Evolutionary conservation across 2,113 vertebrate genomes (phyloP).

Genomic region (Xyrauchen texanus): DNA sequence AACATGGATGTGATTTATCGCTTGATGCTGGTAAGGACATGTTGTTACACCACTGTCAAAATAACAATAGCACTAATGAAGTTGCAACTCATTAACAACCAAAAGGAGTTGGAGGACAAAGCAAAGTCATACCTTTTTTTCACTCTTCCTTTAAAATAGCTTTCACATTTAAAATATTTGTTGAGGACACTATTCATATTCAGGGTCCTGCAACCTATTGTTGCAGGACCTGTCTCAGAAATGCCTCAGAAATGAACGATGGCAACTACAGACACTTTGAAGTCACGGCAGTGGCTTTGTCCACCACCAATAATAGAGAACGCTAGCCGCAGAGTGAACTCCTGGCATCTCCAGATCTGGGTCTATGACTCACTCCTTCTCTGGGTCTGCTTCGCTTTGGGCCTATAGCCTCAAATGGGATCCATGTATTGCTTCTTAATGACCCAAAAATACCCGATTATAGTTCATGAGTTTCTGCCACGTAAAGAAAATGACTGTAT

Average conservation of each 20-base stretch:
- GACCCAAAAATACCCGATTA: neutral
- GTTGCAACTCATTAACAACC: neutral
- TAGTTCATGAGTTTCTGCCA: neutral
- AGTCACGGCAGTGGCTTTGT: slow-evolving; percentile 62
- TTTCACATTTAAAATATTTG: slow-evolving; percentile 15
- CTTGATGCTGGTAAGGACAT: no score
- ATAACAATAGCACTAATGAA: neutral
- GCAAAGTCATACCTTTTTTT: slow-evolving; percentile 35
- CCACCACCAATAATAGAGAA: slow-evolving; percentile 61
- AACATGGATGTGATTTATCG: no score
- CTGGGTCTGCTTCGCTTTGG: neutral
- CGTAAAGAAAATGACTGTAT: neutral
- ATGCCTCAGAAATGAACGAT: slow-evolving; percentile 55
- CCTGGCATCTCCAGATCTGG: neutral
- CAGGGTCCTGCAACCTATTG: slow-evolving; percentile 64
- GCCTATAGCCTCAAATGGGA: neutral
- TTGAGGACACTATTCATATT: slow-evolving; percentile 63
- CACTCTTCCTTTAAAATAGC: slow-evolving; percentile 11
- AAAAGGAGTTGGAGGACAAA: slow-evolving; percentile 18
- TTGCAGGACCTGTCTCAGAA: no score
- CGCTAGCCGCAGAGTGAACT: slow-evolving; percentile 22
- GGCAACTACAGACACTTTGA: slow-evolving; percentile 68
- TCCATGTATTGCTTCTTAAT: neutral
- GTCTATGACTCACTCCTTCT: slow-evolving; percentile 11
- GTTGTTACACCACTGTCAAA: no score